Evolutionary conservation across 2,797 vertebrate species (phyloP), one percentile per base, ranked within the genome.

Genomic region (Monodelphis domestica): DNA sequence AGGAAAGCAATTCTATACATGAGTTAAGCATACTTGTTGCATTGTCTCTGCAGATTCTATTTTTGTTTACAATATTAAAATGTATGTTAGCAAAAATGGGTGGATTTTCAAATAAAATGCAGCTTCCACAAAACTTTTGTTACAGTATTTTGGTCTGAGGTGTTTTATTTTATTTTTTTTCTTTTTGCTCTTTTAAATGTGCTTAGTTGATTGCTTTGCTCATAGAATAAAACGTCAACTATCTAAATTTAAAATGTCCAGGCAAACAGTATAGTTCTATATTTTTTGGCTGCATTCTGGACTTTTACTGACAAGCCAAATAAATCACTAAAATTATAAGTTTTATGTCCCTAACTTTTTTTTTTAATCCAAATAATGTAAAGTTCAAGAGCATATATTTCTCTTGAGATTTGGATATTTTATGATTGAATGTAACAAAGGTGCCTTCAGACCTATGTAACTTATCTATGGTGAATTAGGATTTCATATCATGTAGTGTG

Each of bases 31-130:
- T 99, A 98, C 99, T 99, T 99, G 98, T 99, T 99, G 99, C 99
- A 99, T 99, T 99, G 99, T 99, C 99, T 99, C 98, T 99, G 99
- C 99, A 99, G 99, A 99, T 99, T 99, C 99, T 99, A 99, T 99
- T 99, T 99, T 99, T 99, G 99, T 99, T 99, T 99, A 99, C 99
- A 99, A 99, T 99, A 99, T 98, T 99, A 98, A 98, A 99, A 99
- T 98, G 98, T 98, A 99, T 98, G 99, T 99, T 99, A 99, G 99
- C 99, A 99, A 99, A 99, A 99, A 99, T 99, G 98, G 99, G 99
- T 99, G 99, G 99, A 99, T 99, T 99, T 99, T 99, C 99, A 99
- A 99, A 99, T 99, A 99, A 99, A 99, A 99, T 98, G 98, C 99
- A 99, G 99, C 99, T 99, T 99, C 99, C 99, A 99, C 99, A 99